Evolutionary conservation across 2,113 vertebrate genomes (phyloP).

Genomic region (Scolopax mira): DNA sequence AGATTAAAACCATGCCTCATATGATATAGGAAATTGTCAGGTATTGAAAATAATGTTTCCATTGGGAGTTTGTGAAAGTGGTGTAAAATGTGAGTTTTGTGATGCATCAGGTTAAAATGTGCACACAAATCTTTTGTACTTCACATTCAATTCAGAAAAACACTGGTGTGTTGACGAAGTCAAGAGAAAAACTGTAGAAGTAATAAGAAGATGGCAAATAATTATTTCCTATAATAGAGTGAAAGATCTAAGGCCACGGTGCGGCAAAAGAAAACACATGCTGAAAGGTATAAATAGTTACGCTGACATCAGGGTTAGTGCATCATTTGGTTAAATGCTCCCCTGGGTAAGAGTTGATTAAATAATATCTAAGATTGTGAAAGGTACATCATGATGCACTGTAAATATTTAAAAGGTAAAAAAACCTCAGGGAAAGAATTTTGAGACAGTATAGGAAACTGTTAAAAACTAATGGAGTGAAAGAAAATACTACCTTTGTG

Average conservation of each 20-base stretch:
- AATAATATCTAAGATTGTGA: neutral
- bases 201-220: neutral
- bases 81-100: neutral
- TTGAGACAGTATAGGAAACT: neutral
- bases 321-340: neutral
- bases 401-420: conserved; percentile 16
- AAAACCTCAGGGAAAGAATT: neutral
- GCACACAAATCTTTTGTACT: neutral
- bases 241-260: neutral
- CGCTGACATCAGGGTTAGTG: neutral
- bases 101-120: neutral
- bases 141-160: neutral
- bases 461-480: conserved; percentile 15
- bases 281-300: neutral
- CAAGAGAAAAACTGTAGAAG: neutral
- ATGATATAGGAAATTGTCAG: neutral
- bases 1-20: neutral
- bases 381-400: neutral
- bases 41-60: neutral
- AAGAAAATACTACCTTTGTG: neutral
- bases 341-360: neutral
- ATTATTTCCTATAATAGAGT: neutral
- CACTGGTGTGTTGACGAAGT: neutral
- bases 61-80: neutral
- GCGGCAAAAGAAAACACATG: neutral